A percentile compares a stretch with the other conserved stretches of the same genome.
phyloP scores from a whole-genome alignment of 1,140 invertebrate species.

The Diabrotica virgifera region DNA sequence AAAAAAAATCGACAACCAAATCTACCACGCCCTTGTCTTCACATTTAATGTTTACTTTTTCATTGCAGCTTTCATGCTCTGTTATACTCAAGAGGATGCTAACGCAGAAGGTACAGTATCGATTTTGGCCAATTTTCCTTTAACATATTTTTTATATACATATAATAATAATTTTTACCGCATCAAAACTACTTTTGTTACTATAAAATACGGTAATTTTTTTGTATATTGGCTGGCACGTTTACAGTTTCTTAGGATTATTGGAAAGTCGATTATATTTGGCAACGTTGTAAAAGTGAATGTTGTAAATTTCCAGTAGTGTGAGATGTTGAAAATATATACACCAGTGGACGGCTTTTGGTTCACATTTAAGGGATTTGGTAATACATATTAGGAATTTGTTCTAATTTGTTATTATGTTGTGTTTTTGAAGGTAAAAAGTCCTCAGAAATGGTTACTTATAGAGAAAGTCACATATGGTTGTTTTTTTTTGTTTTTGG shows the following conservation, averaged over 20 bases:
- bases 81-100: constrained; percentile 85
- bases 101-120: constrained; percentile 78
- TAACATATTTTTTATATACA: not conserved
- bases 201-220: constrained; percentile 4
- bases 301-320: no score
- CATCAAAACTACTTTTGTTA: constrained; percentile 21
- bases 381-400: no score
- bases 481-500: no score
- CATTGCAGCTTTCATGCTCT: constrained; percentile 86
- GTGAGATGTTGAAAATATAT: no score
- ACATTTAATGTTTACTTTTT: constrained; percentile 46
- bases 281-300: no score
- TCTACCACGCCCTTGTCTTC: not conserved
- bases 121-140: constrained; percentile 25
- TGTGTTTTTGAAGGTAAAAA: no score
- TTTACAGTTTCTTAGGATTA: not conserved
- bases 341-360: no score
- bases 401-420: no score
- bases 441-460: no score
- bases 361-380: no score
- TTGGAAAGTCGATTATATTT: not conserved
- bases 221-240: constrained; percentile 6
- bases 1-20: not conserved
- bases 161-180: not conserved
- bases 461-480: no score